Conservation (phyloP, 2,797 vertebrate species). For the Prunella strophiata region DNA sequence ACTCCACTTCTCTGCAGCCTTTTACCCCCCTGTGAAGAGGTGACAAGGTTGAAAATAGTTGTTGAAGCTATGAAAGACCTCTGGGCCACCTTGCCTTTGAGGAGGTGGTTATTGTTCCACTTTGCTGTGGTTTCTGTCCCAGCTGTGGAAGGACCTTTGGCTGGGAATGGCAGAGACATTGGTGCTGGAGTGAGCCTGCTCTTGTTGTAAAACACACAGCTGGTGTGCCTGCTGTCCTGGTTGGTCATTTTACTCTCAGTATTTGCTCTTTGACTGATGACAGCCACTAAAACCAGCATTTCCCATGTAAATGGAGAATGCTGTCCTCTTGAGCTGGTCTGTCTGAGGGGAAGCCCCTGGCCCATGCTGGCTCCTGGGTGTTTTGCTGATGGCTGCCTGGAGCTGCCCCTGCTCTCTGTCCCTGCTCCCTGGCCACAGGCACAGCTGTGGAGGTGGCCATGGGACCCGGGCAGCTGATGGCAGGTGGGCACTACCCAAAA, state of each 20-base stretch:
- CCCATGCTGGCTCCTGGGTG: accelerated
- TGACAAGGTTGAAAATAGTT: neutral
- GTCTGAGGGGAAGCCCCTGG: accelerated
- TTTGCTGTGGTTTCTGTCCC: neutral
- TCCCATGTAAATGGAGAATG: neutral
- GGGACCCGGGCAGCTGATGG: accelerated
- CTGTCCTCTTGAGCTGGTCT: neutral
- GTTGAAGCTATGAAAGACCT: neutral
- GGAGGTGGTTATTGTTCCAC: neutral
- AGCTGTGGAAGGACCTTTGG: neutral
- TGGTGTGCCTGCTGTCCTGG: neutral
- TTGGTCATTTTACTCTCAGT: neutral
- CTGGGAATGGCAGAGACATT: neutral
- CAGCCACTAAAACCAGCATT: neutral
- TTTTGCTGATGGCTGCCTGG: neutral
- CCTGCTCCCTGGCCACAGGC: accelerated
- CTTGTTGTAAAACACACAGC: neutral
- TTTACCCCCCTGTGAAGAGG: neutral
- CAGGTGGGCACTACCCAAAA: neutral
- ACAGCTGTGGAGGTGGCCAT: accelerated
- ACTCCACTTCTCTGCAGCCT: neutral
- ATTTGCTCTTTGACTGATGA: neutral
- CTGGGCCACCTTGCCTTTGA: neutral
- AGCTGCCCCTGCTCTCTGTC: neutral
- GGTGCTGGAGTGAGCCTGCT: neutral